Conservation (phyloP, 1,140 invertebrate genomes). For the Drosophila tsacasi region DNA sequence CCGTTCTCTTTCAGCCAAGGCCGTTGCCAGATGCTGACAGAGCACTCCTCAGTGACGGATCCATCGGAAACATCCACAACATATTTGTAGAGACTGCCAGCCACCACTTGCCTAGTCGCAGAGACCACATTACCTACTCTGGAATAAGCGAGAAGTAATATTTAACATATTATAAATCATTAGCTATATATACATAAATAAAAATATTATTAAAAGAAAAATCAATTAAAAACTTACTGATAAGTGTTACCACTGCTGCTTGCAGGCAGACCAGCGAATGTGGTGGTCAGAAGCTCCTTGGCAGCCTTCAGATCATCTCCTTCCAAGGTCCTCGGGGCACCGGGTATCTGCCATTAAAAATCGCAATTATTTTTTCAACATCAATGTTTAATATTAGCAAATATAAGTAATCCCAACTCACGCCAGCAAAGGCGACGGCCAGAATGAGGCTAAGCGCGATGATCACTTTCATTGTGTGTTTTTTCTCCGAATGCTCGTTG, state of each 20-base stretch:
- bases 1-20: not conserved
- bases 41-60: constrained; percentile 1
- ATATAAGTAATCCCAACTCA: not conserved
- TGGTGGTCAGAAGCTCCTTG: constrained; percentile 3
- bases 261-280: not conserved
- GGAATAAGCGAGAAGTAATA: not conserved
- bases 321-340: not conserved
- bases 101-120: not conserved
- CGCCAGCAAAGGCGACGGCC: constrained; percentile 1
- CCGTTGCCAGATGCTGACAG: not conserved
- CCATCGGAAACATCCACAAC: constrained; percentile 7
- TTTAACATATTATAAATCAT: not conserved
- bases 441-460: constrained; percentile 5
- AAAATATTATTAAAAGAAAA: not conserved
- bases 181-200: not conserved
- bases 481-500: not conserved
- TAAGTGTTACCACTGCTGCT: not conserved
- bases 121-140: constrained; percentile 1
- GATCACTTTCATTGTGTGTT: constrained; percentile 8
- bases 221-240: not conserved
- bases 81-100: not conserved
- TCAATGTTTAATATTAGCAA: not conserved
- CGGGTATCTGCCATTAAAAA: not conserved
- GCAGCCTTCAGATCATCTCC: not conserved
- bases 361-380: too few relatives aligned